Conservation (phyloP, 2,888 invertebrate species). For the Stenoptilia bipunctidactyla region DNA sequence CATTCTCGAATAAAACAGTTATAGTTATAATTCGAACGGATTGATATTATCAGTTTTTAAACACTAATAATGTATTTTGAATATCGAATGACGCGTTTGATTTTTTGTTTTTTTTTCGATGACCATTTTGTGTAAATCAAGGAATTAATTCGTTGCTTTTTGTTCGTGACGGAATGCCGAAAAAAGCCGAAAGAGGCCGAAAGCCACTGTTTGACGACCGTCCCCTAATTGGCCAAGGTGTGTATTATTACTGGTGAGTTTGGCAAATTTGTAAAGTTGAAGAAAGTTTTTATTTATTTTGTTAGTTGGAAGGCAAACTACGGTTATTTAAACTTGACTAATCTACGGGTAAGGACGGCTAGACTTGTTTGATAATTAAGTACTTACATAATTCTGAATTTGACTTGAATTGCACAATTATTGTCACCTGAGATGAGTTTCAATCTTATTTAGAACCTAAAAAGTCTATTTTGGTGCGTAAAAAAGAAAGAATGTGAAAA, state of each 20-base stretch:
- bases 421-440: too few species aligned
- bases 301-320: too few species aligned
- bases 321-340: too few species aligned
- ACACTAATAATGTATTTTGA: conserved; percentile 23
- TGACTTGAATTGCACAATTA: too few species aligned
- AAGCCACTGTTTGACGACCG: conserved; percentile 6
- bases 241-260: conserved; percentile 19
- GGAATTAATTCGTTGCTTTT: conserved; percentile 45
- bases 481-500: too few species aligned
- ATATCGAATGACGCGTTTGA: conserved; percentile 29
- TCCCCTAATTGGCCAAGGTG: conserved; percentile 54
- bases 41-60: conserved; percentile 9
- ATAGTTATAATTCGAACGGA: conserved; percentile 5
- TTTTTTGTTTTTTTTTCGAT: conserved; percentile 49
- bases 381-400: too few species aligned
- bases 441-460: too few species aligned
- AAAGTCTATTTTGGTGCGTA: too few species aligned
- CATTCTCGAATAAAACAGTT: conserved; percentile 3
- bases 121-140: conserved; percentile 47
- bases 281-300: too few species aligned
- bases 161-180: conserved; percentile 61
- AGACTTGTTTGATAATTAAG: too few species aligned
- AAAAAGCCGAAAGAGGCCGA: conserved; percentile 36
- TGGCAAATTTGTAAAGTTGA: too few species aligned
- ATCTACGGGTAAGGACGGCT: too few species aligned